Percentiles rank a stretch among this genome's conserved stretches.
These are phyloP conservation scores for Acanthurus lineatus DNA, from an alignment of 2,797 vertebrate species.

Conservation along the genomic window DNA sequence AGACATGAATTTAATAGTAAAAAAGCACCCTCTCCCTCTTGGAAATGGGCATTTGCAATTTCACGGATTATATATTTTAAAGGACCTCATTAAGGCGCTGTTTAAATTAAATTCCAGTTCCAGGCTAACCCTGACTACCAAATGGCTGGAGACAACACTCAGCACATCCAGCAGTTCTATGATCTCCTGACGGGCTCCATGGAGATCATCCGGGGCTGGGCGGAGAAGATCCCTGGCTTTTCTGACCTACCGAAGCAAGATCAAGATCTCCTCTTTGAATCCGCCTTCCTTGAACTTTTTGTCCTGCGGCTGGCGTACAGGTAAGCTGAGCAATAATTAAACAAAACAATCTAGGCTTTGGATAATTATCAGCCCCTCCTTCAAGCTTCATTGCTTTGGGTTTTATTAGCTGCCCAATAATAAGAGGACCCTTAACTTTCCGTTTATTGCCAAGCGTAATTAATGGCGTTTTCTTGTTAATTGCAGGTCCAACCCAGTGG, in stretches of 20 bases:
- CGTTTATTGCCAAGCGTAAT: slow-evolving; percentile 91
- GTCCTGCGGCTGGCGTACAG: slow-evolving; percentile 97
- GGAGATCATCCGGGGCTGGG: slow-evolving; percentile 99
- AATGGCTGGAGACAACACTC: slow-evolving; percentile 97
- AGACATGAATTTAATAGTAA: slow-evolving; percentile 90
- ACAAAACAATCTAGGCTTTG: slow-evolving; percentile 52
- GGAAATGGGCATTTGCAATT: slow-evolving; percentile 91
- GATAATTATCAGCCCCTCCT: slow-evolving; percentile 78
- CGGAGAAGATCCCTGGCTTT: slow-evolving; percentile 97
- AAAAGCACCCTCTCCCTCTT: slow-evolving; percentile 84
- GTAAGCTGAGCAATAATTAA: slow-evolving; percentile 80
- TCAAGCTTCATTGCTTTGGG: slow-evolving; percentile 86
- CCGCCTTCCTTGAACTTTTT: slow-evolving; percentile 98
- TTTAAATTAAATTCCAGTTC: slow-evolving; percentile 96
- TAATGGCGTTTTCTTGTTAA: slow-evolving; percentile 87
- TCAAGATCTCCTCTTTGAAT: slow-evolving; percentile 98
- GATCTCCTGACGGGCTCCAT: slow-evolving; percentile 99
- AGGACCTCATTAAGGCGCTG: slow-evolving; percentile 93
- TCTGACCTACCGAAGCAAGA: slow-evolving; percentile 94
- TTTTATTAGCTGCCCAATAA: slow-evolving; percentile 92
- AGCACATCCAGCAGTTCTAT: slow-evolving; percentile 99
- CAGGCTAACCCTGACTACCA: slow-evolving; percentile 99
- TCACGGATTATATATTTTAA: slow-evolving; percentile 97
- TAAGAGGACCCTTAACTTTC: slow-evolving; percentile 91
- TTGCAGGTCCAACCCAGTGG: slow-evolving; percentile 97